Percentiles rank a stretch among this genome's conserved stretches.
These are phyloP conservation scores for Halichoerus grypus DNA, from an alignment of 2,113 vertebrate genomes.

Conservation along the genomic window DNA sequence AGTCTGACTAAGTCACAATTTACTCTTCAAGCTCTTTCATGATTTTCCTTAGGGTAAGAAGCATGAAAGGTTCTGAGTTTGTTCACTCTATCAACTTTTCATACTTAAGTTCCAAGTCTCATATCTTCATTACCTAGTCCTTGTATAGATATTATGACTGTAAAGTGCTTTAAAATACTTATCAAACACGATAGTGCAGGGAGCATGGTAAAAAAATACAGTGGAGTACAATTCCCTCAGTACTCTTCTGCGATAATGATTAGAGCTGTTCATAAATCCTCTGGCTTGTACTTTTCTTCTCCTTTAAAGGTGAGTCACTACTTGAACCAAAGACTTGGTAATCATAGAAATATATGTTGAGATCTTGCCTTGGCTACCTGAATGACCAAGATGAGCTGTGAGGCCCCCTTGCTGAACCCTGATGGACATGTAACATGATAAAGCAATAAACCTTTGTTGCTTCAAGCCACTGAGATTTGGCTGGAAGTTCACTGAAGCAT, in stretches of 20 bases:
- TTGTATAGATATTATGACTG: background rate
- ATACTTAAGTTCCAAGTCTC: background rate
- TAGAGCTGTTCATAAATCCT: background rate
- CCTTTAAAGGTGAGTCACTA: background rate
- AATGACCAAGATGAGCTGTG: background rate
- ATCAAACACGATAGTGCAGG: background rate
- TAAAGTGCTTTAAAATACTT: background rate
- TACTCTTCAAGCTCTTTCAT: background rate
- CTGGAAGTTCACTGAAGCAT: background rate
- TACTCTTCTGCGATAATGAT: background rate
- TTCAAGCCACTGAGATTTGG: slow-evolving; percentile 5
- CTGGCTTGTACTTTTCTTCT: background rate
- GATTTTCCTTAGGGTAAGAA: background rate
- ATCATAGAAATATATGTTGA: background rate
- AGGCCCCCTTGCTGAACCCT: background rate
- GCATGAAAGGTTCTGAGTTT: background rate
- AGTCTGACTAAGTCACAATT: background rate
- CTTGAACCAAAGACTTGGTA: background rate
- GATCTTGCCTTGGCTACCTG: background rate
- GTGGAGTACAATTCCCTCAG: background rate
- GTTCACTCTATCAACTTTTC: background rate
- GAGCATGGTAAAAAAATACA: background rate
- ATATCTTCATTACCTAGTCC: background rate
- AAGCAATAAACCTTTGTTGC: background rate
- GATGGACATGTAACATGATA: background rate